These are phyloP conservation scores for Merluccius polli DNA, from an alignment of 2,797 vertebrate genomes.

Conservation along the genomic window DNA sequence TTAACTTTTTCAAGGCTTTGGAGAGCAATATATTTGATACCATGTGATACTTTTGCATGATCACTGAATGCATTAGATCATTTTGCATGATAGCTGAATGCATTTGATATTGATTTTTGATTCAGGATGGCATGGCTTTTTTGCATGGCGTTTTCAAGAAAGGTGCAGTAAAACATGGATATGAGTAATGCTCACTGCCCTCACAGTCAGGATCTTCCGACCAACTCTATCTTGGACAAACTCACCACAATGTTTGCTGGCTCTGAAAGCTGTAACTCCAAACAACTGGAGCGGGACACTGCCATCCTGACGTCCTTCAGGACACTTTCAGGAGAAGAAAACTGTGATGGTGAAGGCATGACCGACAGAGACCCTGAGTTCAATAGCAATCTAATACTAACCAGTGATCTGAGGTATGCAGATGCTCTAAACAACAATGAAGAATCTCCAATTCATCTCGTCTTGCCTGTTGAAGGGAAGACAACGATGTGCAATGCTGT, in stretches of 20 bases:
- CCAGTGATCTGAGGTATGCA: constrained; percentile 14
- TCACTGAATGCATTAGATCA: not conserved
- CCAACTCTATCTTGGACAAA: constrained; percentile 53
- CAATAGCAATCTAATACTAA: constrained; percentile 22
- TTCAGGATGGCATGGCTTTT: constrained; percentile 11
- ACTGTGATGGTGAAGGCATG: constrained; percentile 7
- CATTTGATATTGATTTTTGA: not conserved
- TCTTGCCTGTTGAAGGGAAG: constrained; percentile 23
- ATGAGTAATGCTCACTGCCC: constrained; percentile 33
- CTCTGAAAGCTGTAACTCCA: constrained; percentile 39
- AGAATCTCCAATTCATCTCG: constrained; percentile 11
- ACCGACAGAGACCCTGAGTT: constrained; percentile 29
- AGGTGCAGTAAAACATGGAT: constrained; percentile 51
- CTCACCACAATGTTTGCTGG: constrained; percentile 68
- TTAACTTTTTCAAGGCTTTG: constrained; percentile 17
- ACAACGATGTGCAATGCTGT: constrained; percentile 1
- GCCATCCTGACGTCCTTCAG: constrained; percentile 74
- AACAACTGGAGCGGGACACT: constrained; percentile 56
- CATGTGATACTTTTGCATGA: constrained; percentile 1
- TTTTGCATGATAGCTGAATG: not conserved
- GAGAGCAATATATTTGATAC: constrained; percentile 4
- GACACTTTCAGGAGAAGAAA: constrained; percentile 41
- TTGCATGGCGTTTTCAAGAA: not conserved
- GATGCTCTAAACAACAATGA: constrained; percentile 10
- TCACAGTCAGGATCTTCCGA: not conserved